phyloP scores from a whole-genome alignment of 2,888 invertebrate species.

The Xylophagus ater region DNA sequence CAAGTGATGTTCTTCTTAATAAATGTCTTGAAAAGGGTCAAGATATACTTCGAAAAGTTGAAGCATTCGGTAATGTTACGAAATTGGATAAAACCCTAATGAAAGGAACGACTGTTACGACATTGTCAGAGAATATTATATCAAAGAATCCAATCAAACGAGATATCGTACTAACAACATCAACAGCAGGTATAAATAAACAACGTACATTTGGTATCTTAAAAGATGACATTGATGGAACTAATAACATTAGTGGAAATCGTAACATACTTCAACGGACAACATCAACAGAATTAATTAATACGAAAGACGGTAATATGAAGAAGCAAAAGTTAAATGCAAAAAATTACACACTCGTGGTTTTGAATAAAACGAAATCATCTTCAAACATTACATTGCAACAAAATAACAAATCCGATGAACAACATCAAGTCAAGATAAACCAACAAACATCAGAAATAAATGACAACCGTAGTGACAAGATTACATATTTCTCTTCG shows the following conservation, averaged over 20 bases:
- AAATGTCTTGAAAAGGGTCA: conserved; percentile 38
- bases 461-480: neutral
- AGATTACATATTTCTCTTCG: no score
- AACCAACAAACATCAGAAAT: conserved; percentile 28
- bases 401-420: conserved; percentile 34
- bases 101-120: neutral
- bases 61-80: conserved; percentile 23
- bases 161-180: conserved; percentile 3
- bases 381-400: no score
- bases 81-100: conserved; percentile 18
- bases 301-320: no score
- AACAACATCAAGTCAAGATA: conserved; percentile 46
- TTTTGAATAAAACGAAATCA: neutral
- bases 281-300: no score
- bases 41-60: conserved; percentile 33
- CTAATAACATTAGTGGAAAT: no score
- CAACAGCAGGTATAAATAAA: neutral
- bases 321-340: no score
- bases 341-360: neutral
- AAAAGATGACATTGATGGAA: conserved; percentile 6
- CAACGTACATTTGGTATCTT: no score
- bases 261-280: no score
- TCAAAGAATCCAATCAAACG: conserved; percentile 1
- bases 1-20: conserved; percentile 31
- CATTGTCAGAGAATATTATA: neutral